Evolutionary conservation across 2,888 invertebrate genomes (phyloP).

Genomic region (Diloba caeruleocephala): DNA sequence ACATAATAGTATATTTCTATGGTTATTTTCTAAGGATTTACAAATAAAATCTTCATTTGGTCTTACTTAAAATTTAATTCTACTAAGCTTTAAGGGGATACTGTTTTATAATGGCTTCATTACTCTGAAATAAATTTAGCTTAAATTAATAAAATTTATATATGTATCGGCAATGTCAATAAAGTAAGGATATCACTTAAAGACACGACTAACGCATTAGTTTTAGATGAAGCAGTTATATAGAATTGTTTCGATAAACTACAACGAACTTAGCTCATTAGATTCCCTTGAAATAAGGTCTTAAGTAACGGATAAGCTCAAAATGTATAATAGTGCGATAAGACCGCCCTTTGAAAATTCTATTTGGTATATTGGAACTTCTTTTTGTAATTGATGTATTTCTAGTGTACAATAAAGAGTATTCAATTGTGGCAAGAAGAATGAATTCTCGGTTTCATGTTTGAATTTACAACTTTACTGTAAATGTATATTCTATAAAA

Average conservation of each 20-base stretch:
- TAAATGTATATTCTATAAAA: too few species aligned
- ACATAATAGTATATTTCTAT: too few species aligned
- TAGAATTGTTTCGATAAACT: conserved; percentile 37
- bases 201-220: conserved; percentile 46
- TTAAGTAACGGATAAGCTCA: conserved; percentile 12
- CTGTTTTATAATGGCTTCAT: conserved; percentile 3
- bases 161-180: conserved; percentile 26
- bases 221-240: conserved; percentile 42
- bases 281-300: conserved; percentile 40
- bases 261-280: conserved; percentile 36
- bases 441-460: too few species aligned
- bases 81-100: neutral
- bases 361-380: too few species aligned
- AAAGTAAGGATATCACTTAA: conserved; percentile 33
- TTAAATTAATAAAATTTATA: conserved; percentile 13
- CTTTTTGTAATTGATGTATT: too few species aligned
- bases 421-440: too few species aligned
- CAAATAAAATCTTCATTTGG: too few species aligned
- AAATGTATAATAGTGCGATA: conserved; percentile 1
- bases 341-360: too few species aligned
- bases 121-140: conserved; percentile 29
- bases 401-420: too few species aligned
- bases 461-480: too few species aligned
- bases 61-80: too few species aligned
- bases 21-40: too few species aligned